Conservation (phyloP, 2,888 invertebrate species). For the Morpho helenor region DNA sequence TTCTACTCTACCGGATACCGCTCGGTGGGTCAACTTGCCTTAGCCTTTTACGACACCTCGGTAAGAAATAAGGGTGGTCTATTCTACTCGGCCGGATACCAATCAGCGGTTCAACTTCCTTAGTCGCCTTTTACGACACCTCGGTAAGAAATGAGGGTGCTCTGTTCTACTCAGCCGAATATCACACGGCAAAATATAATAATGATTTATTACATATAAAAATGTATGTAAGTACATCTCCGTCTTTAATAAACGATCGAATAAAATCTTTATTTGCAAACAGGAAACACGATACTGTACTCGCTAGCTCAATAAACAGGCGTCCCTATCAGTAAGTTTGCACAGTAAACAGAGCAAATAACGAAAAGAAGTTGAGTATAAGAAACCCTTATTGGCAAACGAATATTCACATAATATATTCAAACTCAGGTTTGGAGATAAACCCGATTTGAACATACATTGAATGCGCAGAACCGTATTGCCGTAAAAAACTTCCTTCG, state of each 20-base stretch:
- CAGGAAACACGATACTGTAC: conserved; percentile 1
- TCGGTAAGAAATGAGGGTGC: too few species aligned
- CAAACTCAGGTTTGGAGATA: not conserved
- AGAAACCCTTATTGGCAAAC: conserved; percentile 49
- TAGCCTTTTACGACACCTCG: too few species aligned
- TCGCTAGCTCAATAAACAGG: conserved; percentile 1
- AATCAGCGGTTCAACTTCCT: too few species aligned
- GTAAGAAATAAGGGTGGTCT: too few species aligned
- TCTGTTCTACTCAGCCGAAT: too few species aligned
- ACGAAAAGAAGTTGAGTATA: conserved; percentile 40
- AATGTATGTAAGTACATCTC: not conserved
- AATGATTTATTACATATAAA: too few species aligned
- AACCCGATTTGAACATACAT: conserved; percentile 14
- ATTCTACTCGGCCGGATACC: too few species aligned
- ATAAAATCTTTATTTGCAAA: not conserved
- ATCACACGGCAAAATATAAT: too few species aligned
- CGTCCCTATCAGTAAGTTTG: conserved; percentile 54
- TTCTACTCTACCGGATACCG: too few species aligned
- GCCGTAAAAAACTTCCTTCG: conserved; percentile 8
- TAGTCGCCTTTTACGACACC: too few species aligned
- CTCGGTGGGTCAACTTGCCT: too few species aligned
- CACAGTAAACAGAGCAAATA: conserved; percentile 50
- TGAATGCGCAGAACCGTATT: conserved; percentile 5
- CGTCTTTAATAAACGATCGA: too few species aligned
- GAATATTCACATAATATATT: conserved; percentile 33